Evolutionary conservation across 2,113 vertebrate genomes (phyloP).

Genomic region (Callipepla squamata): DNA sequence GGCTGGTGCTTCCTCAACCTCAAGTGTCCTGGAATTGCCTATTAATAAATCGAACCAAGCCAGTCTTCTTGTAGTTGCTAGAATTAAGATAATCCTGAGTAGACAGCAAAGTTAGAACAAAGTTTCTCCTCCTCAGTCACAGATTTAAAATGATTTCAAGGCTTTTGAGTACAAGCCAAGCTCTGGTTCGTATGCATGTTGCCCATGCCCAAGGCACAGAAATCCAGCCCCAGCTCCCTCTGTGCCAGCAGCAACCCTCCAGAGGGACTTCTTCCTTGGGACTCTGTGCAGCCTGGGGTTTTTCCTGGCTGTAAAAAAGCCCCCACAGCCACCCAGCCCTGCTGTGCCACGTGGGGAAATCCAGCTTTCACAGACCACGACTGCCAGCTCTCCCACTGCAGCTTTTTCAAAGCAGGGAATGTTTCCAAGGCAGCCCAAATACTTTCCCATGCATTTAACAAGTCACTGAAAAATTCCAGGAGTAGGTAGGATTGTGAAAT

Average conservation of each 20-base stretch:
- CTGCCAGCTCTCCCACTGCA: conserved; percentile 36
- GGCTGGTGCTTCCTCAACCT: not conserved
- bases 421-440: conserved; percentile 13
- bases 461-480: conserved; percentile 24
- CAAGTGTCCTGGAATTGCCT: not conserved
- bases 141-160: not conserved
- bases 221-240: not conserved
- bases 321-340: not conserved
- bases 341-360: not conserved
- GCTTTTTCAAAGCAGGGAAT: conserved; percentile 21
- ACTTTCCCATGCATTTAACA: conserved; percentile 13
- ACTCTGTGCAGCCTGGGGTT: not conserved
- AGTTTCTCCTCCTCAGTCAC: not conserved
- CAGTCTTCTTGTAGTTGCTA: not conserved
- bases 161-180: not conserved
- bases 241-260: not conserved
- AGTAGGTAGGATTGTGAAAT: not conserved
- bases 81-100: not conserved
- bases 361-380: not conserved
- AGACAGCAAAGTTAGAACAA: not conserved
- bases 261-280: not conserved
- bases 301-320: not conserved
- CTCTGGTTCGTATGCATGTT: not conserved
- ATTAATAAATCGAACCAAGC: not conserved
- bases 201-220: not conserved